Evolutionary conservation across 53 echinoderm and acorn worm species (phyloP), one percentile per base, ranked within the genome.

Genomic region (Paelopatides confundens): DNA sequence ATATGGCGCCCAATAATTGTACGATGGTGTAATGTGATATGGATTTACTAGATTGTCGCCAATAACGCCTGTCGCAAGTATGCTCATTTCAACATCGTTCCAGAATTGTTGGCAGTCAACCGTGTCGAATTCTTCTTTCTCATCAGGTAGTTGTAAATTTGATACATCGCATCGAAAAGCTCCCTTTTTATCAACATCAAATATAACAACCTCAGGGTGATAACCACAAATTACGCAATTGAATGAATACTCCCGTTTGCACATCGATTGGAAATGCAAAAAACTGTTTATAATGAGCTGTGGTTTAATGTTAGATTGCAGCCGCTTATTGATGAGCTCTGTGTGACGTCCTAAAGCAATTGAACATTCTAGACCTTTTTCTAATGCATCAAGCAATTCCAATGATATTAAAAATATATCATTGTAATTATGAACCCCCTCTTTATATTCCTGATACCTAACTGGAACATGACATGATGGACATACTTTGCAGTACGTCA

Each of bases 221-320:
- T 85, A 2, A 5, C 85, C 85, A 5, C 85, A 85, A 24, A 85
- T 85, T 17, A 54, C 67, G 17, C 85, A 85, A 3, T 66, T 36
- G 23, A 66, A 85, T 5, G 15, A 12, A 28, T 85, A 66, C 28
- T 9, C 6, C n/a, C 35, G 4, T 4, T 1, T 43, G 4, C 85
- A 66, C 8, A 85, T 10, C 6, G 66, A 28, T 23, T 85, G 38
- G 2, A 85, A 85, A 38, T 85, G 85, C 66, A 85, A 3, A 43
- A 66, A 85, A 18, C 46, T 66, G 13, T 85, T 66, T 5, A 85
- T 66, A 0, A 66, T 35, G 29, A 7, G 10, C 38, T 85, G 66
- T 43, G 65, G 66, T 28, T 28, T 39, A 21, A 85, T 37, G 31
- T 85, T 38, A 4, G 18, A 40, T 27, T 30, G 0, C 10, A 67